These are phyloP conservation scores for Caranx melampygus DNA, from an alignment of 2,113 vertebrate species.

Conservation along the genomic window DNA sequence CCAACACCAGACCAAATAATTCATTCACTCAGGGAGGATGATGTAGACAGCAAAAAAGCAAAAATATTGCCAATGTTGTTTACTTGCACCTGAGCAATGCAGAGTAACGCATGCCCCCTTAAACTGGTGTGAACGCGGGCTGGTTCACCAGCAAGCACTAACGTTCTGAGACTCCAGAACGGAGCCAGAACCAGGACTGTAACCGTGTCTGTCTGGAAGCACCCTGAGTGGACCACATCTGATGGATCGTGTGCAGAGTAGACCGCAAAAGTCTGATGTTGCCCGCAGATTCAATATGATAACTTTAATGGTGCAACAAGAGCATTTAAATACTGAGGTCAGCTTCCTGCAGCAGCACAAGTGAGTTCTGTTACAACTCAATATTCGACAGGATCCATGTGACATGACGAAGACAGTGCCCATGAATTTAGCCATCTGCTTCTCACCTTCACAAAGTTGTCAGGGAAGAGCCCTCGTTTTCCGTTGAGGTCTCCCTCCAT, in stretches of 20 bases:
- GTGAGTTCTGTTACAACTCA: background rate
- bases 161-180: too few species aligned
- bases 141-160: too few species aligned
- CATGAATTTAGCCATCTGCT: background rate
- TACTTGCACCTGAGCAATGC: too few species aligned
- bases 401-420: background rate
- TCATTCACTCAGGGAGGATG: too few species aligned
- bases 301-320: conserved; percentile 2
- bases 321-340: background rate
- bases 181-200: too few species aligned
- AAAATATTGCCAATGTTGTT: too few species aligned
- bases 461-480: conserved; percentile 93
- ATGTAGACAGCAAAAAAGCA: too few species aligned
- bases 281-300: background rate
- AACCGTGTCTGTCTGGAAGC: too few species aligned
- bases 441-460: conserved; percentile 97
- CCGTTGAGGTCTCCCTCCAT: conserved; percentile 95
- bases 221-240: background rate
- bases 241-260: background rate
- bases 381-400: background rate
- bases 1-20: too few species aligned
- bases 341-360: background rate
- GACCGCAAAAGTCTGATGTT: background rate
- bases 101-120: too few species aligned
- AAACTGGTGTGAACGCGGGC: too few species aligned